Base-by-base conservation (phyloP, 2,888 invertebrate genomes). In the Apamea epomidion region DNA sequence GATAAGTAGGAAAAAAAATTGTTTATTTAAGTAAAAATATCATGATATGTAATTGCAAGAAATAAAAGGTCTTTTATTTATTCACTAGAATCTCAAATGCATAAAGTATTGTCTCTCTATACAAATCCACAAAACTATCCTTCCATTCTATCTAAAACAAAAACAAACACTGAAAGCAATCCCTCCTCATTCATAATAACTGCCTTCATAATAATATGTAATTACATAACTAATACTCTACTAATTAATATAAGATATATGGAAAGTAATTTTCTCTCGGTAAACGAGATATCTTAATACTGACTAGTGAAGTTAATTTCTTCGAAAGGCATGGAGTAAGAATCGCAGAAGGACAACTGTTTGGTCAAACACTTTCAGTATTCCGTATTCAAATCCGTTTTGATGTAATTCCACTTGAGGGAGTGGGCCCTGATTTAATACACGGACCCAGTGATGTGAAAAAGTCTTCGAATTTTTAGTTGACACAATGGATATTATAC, bases 281-380 rank as follows among this genome's bases (percentile, higher is more conserved):
- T 89, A 82, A 89, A 83, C 76, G 88, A 88, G 82, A 87, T 89
- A 85, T 89, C 88, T 85, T 89, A 88, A 88, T 89, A 89, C 81
- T 82, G 77, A 75, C 80, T 80, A 48, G 73, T 54, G 67, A 87
- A 85, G 87, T 85, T 88, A 88, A 89, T 89, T 85, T 83, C 78
- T 76, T 75, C 32, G 76, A 76, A 29, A 65, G 76, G 29, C 45
- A 62, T 6, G 29, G 76, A 76, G 4, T 65, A 71, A 60, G 5
- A 32, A 14, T 12, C 0, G 12, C 37, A 65, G 65, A 64, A 64
- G 64, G 32, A 32, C 64, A 64, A 64, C 64, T 18, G 32, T 64
- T 32, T 64, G 32, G 8, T 32, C 8, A 32, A 8, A 18, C 14
- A 6, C n/a, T 62, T 62, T 62, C 14, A 5, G 14, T 60, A n/a